A percentile compares a stretch with the other conserved stretches of the same genome.
Evolutionary conservation across 2,888 invertebrate genomes (phyloP).

Genomic region (Apocheima hispidaria): DNA sequence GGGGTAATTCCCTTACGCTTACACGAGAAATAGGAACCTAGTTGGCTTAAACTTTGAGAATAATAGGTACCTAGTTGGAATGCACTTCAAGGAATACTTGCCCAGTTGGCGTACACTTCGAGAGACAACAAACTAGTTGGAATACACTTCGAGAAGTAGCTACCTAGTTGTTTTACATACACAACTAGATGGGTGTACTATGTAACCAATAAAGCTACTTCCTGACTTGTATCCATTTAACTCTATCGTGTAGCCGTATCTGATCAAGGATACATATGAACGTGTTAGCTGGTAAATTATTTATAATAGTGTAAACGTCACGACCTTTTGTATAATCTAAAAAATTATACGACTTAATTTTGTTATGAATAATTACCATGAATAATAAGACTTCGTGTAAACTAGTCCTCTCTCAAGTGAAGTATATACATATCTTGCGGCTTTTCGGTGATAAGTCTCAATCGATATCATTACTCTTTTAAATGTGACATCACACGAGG

Average conservation of each 20-base stretch:
- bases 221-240: too few species aligned
- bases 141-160: background rate
- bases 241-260: too few species aligned
- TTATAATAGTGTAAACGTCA: too few species aligned
- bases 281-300: too few species aligned
- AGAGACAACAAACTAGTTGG: too few species aligned
- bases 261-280: too few species aligned
- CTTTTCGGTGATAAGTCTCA: conserved; percentile 19
- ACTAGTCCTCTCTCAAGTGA: background rate
- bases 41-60: background rate
- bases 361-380: background rate
- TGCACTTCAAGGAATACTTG: too few species aligned
- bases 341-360: background rate
- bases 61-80: too few species aligned
- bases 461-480: conserved; percentile 7
- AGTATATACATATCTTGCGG: conserved; percentile 16
- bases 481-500: conserved; percentile 5
- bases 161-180: background rate
- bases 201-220: too few species aligned
- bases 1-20: too few species aligned
- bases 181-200: too few species aligned
- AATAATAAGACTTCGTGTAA: background rate
- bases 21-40: background rate
- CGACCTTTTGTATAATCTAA: background rate
- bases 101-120: too few species aligned